Percentiles rank a stretch among this genome's conserved stretches.
These are phyloP conservation scores for Buphagus erythrorhynchus DNA, from an alignment of 2,797 vertebrate genomes.

Conservation along the genomic window DNA sequence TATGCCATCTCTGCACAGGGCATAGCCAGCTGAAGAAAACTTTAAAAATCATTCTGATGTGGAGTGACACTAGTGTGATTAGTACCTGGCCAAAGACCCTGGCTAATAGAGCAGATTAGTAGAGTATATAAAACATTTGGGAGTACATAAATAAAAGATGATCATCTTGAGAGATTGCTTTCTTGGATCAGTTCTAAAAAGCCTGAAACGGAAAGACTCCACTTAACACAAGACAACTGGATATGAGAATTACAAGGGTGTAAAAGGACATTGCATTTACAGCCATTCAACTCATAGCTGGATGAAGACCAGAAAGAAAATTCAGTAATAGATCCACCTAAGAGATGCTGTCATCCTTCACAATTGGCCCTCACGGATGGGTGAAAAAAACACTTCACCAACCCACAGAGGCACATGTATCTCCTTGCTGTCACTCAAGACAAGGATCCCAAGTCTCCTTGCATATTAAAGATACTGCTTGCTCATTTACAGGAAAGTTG, in stretches of 20 bases:
- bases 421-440: background rate
- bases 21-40: background rate
- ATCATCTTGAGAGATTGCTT: background rate
- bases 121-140: background rate
- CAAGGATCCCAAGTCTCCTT: background rate
- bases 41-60: background rate
- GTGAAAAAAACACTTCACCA: background rate
- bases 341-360: background rate
- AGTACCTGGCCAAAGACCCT: background rate
- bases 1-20: background rate
- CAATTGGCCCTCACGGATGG: background rate
- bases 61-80: background rate
- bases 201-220: background rate
- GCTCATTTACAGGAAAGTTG: background rate
- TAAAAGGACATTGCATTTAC: background rate
- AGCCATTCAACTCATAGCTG: background rate
- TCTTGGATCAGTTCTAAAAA: conserved; percentile 18
- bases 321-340: background rate
- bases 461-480: background rate
- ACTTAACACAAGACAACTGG: background rate
- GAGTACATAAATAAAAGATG: conserved; percentile 5
- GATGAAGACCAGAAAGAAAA: background rate
- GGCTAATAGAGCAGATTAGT: background rate
- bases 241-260: background rate
- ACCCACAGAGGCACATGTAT: background rate